phyloP scores from a whole-genome alignment of 2,113 vertebrate genomes.

The Myrmecophaga tridactyla region DNA sequence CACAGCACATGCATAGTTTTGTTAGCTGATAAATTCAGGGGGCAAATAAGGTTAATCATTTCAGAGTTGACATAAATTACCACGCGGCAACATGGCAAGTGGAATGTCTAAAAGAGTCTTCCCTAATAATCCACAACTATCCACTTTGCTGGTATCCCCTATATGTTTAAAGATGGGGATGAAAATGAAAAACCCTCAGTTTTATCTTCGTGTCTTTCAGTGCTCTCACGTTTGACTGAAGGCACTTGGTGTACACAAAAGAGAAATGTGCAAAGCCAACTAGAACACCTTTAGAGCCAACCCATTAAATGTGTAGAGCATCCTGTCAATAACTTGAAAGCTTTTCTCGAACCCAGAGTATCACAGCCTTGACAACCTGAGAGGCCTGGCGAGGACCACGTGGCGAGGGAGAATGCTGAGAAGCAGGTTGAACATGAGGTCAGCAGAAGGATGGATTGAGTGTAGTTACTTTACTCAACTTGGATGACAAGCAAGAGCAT shows the following conservation, averaged over 20 bases:
- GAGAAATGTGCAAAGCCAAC: background rate
- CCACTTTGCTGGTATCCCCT: background rate
- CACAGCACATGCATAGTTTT: background rate
- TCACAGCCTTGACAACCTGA: background rate
- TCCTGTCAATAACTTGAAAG: background rate
- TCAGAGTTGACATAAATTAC: conserved; percentile 32
- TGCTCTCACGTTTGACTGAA: background rate
- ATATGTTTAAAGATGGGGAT: background rate
- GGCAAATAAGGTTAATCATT: conserved; percentile 32
- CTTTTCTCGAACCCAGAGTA: background rate
- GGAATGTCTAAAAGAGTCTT: conserved; percentile 28
- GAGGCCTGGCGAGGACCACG: background rate
- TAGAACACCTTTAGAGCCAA: background rate
- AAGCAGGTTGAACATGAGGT: background rate
- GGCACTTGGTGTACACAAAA: background rate
- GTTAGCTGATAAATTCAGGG: conserved; percentile 16
- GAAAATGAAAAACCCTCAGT: conserved; percentile 1
- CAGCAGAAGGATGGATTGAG: background rate
- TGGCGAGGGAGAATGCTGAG: background rate
- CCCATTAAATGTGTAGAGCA: background rate
- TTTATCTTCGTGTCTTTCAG: background rate
- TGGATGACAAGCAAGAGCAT: background rate
- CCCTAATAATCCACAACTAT: conserved; percentile 1
- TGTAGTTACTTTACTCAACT: background rate
- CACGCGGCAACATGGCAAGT: background rate